phyloP scores from a whole-genome alignment of 1,140 invertebrate species.

The Aphis craccivora region DNA sequence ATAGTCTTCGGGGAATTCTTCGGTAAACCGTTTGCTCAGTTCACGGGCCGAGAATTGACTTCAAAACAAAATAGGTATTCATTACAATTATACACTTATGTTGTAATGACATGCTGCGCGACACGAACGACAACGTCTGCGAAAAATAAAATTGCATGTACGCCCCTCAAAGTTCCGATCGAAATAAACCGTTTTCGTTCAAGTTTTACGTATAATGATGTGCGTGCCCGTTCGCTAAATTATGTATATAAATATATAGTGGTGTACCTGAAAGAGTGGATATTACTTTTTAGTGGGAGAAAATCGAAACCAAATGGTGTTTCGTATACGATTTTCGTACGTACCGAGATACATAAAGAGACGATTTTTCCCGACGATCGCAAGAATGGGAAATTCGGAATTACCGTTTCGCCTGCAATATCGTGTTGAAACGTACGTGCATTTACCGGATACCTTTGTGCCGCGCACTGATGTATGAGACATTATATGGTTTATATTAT shows the following conservation, averaged over 20 bases:
- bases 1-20: neutral
- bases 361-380: neutral
- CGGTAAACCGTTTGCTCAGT: too few species aligned
- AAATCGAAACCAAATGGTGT: neutral
- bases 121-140: neutral
- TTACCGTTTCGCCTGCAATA: neutral
- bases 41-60: neutral
- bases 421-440: neutral
- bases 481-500: slow-evolving; percentile 4
- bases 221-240: too few species aligned
- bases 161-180: neutral
- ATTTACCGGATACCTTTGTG: neutral
- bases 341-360: neutral
- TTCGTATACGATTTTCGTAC: neutral
- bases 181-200: neutral
- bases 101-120: neutral
- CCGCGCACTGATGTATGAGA: neutral
- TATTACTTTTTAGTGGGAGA: neutral
- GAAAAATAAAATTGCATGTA: neutral
- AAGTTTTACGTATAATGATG: neutral
- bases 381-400: neutral
- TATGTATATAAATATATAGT: too few species aligned
- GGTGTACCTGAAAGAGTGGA: too few species aligned
- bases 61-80: neutral
- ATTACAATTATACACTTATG: neutral